phyloP scores from a whole-genome alignment of 2,888 invertebrate species.

The Drosophila tripunctata region DNA sequence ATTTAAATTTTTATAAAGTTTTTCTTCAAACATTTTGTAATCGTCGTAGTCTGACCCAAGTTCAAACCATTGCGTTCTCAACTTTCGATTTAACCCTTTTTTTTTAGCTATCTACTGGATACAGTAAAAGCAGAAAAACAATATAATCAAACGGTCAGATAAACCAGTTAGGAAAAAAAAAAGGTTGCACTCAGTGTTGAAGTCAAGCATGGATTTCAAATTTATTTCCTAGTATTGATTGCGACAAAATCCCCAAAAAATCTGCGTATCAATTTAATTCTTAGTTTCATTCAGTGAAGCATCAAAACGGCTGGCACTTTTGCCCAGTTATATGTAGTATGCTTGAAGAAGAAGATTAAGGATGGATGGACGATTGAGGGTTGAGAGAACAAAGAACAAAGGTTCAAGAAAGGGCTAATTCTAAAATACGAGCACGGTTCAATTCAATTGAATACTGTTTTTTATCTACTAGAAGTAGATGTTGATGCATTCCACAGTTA shows the following conservation, averaged over 20 bases:
- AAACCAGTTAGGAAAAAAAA: slow-evolving; percentile 15
- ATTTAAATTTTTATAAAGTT: too few relatives aligned
- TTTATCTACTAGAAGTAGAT: not conserved
- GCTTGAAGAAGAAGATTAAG: slow-evolving; percentile 25
- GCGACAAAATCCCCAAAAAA: slow-evolving; percentile 50
- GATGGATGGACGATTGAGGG: not conserved
- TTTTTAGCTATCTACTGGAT: not conserved
- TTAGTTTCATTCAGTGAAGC: slow-evolving; percentile 38
- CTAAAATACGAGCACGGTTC: not conserved
- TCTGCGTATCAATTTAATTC: slow-evolving; percentile 62
- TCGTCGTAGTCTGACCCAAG: too few relatives aligned
- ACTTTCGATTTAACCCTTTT: not conserved
- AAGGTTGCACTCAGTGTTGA: slow-evolving; percentile 29
- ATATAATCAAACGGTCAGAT: slow-evolving; percentile 35
- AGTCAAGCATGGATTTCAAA: slow-evolving; percentile 52
- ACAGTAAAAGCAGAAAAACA: slow-evolving; percentile 1
- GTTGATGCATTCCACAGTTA: not conserved
- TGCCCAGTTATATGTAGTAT: slow-evolving; percentile 29
- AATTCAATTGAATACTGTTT: slow-evolving; percentile 4
- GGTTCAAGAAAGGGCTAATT: slow-evolving; percentile 5
- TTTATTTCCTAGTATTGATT: slow-evolving; percentile 61
- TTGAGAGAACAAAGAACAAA: not conserved
- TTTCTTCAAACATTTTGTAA: too few relatives aligned
- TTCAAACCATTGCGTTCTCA: too few relatives aligned
- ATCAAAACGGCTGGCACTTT: slow-evolving; percentile 35